These are phyloP conservation scores for Leguminivora glycinivorella DNA, from an alignment of 1,140 invertebrate genomes.

Conservation along the genomic window DNA sequence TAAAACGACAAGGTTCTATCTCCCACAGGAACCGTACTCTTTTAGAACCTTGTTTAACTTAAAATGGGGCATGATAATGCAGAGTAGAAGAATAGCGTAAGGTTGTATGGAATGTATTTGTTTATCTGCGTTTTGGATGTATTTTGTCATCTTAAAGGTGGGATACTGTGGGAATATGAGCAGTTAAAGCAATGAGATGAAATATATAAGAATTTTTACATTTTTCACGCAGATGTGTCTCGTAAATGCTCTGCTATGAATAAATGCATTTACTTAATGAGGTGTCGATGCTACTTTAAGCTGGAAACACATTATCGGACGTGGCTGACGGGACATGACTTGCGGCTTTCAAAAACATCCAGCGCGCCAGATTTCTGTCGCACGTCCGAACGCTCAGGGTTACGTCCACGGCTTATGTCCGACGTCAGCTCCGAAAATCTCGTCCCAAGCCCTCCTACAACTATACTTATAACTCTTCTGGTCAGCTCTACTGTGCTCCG, in stretches of 20 bases:
- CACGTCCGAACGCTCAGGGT: too few relatives aligned
- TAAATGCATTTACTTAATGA: background rate
- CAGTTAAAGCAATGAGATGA: slow-evolving; percentile 5
- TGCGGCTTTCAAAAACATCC: too few relatives aligned
- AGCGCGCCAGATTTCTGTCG: too few relatives aligned
- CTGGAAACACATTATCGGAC: too few relatives aligned
- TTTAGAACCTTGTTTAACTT: background rate
- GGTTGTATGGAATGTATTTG: background rate
- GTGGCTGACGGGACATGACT: too few relatives aligned
- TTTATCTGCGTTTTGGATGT: background rate
- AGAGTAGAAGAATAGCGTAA: background rate
- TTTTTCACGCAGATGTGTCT: background rate
- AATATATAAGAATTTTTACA: background rate
- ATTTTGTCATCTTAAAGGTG: background rate
- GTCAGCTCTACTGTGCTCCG: too few relatives aligned
- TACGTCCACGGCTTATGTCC: too few relatives aligned
- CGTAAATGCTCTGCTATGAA: background rate
- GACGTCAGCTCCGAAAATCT: too few relatives aligned
- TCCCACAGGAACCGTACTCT: background rate
- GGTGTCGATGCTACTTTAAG: too few relatives aligned
- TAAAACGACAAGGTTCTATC: background rate
- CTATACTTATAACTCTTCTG: too few relatives aligned
- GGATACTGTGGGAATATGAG: slow-evolving; percentile 7
- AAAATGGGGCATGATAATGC: background rate
- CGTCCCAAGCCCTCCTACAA: too few relatives aligned